Conservation (phyloP, 1,140 invertebrate species). For the Pinna nobilis region DNA sequence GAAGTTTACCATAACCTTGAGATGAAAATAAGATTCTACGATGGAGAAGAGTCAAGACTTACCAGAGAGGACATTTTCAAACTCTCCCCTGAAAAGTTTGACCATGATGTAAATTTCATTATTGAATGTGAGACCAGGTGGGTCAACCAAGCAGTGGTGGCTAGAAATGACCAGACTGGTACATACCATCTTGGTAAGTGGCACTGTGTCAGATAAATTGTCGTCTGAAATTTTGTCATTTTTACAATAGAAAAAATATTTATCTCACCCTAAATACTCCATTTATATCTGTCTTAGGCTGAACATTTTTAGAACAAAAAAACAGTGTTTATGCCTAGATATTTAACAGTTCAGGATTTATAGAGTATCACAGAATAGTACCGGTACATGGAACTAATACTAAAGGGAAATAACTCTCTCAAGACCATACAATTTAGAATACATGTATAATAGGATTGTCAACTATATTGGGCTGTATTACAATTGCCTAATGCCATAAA, state of each 20-base stretch:
- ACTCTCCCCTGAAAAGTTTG: conserved; percentile 60
- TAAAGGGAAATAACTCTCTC: too few species aligned
- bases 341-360: too few species aligned
- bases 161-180: conserved; percentile 62
- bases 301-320: neutral
- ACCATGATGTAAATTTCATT: conserved; percentile 65
- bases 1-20: conserved; percentile 48
- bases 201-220: neutral
- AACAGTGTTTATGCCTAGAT: too few species aligned
- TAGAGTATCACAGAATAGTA: too few species aligned
- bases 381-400: too few species aligned
- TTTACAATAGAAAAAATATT: neutral
- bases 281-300: neutral
- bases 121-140: conserved; percentile 57
- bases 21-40: conserved; percentile 62
- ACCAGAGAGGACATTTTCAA: conserved; percentile 60
- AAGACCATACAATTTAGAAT: too few species aligned
- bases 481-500: too few species aligned
- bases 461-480: too few species aligned
- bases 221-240: neutral
- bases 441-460: too few species aligned
- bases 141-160: conserved; percentile 64
- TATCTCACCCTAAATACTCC: neutral
- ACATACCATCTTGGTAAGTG: conserved; percentile 61
- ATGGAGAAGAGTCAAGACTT: conserved; percentile 51